These are phyloP conservation scores for Helostoma temminkii DNA, from an alignment of 2,797 vertebrate genomes.

Conservation along the genomic window DNA sequence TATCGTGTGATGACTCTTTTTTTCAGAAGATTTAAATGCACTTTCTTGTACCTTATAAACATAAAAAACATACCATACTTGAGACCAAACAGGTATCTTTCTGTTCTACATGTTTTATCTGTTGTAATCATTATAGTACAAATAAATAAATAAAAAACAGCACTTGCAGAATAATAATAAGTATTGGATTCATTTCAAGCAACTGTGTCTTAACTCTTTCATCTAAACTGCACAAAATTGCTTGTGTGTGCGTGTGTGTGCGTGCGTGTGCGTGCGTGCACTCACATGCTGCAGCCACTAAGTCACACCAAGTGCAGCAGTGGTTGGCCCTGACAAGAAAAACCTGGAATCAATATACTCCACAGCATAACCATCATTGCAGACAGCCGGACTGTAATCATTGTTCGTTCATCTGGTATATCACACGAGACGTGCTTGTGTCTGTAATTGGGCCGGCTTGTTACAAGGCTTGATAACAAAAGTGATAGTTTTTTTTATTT, in stretches of 20 bases:
- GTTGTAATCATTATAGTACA: not conserved
- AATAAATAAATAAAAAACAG: too few relatives aligned
- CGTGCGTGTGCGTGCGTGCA: not conserved
- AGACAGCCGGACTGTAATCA: conserved; percentile 59
- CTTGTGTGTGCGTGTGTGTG: not conserved
- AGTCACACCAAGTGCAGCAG: conserved; percentile 32
- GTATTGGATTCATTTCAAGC: conserved; percentile 13
- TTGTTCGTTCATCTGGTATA: conserved; percentile 35
- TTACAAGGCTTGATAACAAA: conserved; percentile 43
- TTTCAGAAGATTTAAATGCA: too few relatives aligned
- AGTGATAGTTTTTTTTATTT: conserved; percentile 30
- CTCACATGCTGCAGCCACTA: conserved; percentile 16
- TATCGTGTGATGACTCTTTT: too few relatives aligned
- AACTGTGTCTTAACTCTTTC: conserved; percentile 14
- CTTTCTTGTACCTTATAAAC: not conserved
- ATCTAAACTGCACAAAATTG: conserved; percentile 12
- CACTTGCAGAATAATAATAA: not conserved
- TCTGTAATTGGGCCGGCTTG: conserved; percentile 45
- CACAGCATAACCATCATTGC: conserved; percentile 34
- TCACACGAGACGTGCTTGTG: conserved; percentile 44
- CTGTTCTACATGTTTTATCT: not conserved
- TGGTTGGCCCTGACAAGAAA: conserved; percentile 23
- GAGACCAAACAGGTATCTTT: not conserved
- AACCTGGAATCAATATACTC: conserved; percentile 50
- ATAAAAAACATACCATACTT: not conserved